Percentiles rank a stretch among this genome's conserved stretches.
phyloP scores from a whole-genome alignment of 1,140 invertebrate genomes.

The Drosophila neocordata region DNA sequence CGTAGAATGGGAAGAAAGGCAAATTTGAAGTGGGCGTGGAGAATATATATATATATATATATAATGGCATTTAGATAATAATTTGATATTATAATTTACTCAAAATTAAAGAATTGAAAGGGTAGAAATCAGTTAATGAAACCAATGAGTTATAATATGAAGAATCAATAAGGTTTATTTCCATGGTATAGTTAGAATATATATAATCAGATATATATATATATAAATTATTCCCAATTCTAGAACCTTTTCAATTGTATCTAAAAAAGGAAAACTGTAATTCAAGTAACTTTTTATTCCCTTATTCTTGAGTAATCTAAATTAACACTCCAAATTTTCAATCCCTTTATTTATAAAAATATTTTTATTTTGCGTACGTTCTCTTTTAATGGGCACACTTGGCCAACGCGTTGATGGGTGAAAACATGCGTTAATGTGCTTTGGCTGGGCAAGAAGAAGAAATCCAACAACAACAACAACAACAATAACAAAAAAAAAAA shows the following conservation, averaged over 20 bases:
- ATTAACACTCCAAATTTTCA: background rate
- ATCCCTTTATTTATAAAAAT: constrained; percentile 6
- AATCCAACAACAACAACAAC: too few relatives aligned
- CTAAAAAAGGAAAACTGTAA: too few relatives aligned
- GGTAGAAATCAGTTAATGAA: background rate
- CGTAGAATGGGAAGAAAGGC: constrained; percentile 17
- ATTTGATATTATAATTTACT: background rate
- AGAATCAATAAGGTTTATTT: too few relatives aligned
- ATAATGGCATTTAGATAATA: background rate
- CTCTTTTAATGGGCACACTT: constrained; percentile 51
- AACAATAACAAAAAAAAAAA: too few relatives aligned
- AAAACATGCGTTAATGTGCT: constrained; percentile 72
- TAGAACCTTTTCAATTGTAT: too few relatives aligned
- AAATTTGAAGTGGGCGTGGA: background rate
- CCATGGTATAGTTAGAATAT: too few relatives aligned
- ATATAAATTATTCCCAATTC: too few relatives aligned
- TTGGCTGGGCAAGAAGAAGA: constrained; percentile 31
- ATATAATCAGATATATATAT: too few relatives aligned
- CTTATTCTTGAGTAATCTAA: background rate
- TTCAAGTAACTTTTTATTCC: too few relatives aligned
- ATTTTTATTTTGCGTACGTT: constrained; percentile 22
- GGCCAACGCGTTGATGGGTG: constrained; percentile 69
- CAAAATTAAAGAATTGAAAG: background rate
- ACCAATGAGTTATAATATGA: background rate
- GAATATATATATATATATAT: background rate